Conservation (phyloP, 2,888 invertebrate species). For the Punctoribates punctum region DNA sequence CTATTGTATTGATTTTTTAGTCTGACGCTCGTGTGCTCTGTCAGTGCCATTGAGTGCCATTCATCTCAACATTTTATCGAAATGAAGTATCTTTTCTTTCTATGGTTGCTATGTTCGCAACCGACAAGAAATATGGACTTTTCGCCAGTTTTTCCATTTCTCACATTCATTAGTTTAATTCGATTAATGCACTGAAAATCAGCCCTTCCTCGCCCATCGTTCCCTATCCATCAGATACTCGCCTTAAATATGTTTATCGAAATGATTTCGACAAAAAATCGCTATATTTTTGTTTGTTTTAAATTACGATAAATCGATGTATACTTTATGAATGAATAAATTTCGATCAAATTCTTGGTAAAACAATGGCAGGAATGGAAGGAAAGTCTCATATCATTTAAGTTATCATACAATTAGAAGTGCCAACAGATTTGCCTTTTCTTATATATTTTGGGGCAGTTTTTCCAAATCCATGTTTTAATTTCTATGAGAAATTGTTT, state of each 20-base stretch:
- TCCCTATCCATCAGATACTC: background rate
- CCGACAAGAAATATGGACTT: constrained; percentile 18
- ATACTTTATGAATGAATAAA: constrained; percentile 36
- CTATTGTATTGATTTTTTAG: constrained; percentile 33
- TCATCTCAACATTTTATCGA: constrained; percentile 27
- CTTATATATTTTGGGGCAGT: background rate
- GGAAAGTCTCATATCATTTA: background rate
- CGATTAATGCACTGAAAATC: background rate
- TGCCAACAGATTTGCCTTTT: background rate
- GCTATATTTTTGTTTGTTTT: background rate
- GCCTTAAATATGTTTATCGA: background rate
- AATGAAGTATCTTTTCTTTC: constrained; percentile 31
- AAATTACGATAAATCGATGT: background rate
- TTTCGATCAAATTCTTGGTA: constrained; percentile 9
- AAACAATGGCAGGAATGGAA: background rate
- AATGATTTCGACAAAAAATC: background rate
- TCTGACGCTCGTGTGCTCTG: constrained; percentile 14
- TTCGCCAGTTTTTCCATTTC: background rate
- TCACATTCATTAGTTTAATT: background rate
- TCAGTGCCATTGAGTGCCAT: constrained; percentile 10
- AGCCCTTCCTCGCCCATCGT: background rate
- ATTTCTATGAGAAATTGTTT: background rate
- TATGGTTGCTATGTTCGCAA: constrained; percentile 36
- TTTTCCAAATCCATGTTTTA: background rate
- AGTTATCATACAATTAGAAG: background rate